Evolutionary conservation across 2,797 vertebrate genomes (phyloP).

Genomic region (Acanthornis magna): DNA sequence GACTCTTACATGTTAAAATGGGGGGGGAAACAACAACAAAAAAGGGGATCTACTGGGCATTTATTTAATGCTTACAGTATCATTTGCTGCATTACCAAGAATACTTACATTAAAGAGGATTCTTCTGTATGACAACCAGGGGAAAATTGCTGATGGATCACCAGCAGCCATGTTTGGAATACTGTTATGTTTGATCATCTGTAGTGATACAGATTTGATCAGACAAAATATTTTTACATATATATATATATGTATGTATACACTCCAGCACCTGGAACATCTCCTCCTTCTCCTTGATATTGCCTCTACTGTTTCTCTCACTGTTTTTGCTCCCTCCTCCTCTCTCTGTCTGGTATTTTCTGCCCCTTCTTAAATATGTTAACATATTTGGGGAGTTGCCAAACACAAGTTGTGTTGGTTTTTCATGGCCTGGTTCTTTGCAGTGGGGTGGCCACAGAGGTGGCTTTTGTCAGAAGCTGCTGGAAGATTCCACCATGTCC

Average conservation of each 20-base stretch:
- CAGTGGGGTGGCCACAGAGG: fast-evolving
- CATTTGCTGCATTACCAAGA: neutral
- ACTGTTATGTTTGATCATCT: neutral
- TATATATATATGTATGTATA: neutral
- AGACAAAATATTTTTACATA: neutral
- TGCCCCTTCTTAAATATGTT: neutral
- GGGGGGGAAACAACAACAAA: neutral
- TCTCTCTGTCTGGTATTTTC: neutral
- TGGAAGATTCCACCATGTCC: neutral
- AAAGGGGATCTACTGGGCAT: neutral
- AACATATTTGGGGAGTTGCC: neutral
- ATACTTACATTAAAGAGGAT: neutral
- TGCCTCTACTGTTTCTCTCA: neutral
- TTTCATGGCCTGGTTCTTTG: neutral
- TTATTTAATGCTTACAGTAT: neutral
- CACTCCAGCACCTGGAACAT: neutral
- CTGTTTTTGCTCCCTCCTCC: neutral
- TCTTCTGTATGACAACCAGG: neutral
- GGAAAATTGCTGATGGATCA: neutral
- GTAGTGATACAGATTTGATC: neutral
- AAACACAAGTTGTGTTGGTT: neutral
- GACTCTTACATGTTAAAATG: neutral
- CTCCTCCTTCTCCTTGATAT: neutral
- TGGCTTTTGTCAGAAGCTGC: neutral
- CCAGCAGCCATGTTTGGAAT: neutral